phyloP scores from a whole-genome alignment of 1,140 invertebrate genomes.

The Euura saliciscinereae region DNA sequence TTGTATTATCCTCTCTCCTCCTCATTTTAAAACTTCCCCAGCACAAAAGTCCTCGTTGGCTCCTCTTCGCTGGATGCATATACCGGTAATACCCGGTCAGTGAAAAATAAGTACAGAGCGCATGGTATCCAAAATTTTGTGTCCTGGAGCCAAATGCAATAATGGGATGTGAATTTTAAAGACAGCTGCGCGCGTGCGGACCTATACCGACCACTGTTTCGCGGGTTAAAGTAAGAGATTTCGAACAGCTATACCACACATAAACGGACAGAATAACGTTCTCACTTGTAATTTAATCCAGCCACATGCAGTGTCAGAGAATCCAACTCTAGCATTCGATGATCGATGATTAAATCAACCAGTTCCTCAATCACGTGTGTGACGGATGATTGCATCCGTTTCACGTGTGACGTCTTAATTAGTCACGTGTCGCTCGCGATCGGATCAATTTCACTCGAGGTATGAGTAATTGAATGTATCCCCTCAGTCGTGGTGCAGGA shows the following conservation, averaged over 20 bases:
- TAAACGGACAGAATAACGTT: background rate
- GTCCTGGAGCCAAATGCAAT: conserved; percentile 46
- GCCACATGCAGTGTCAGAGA: background rate
- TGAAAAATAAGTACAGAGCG: conserved; percentile 38
- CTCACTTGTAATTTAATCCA: background rate
- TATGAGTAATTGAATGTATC: too few species aligned
- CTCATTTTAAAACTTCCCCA: background rate
- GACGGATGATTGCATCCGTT: background rate
- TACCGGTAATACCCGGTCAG: conserved; percentile 27
- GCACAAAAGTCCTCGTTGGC: background rate
- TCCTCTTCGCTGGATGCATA: background rate
- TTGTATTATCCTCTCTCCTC: too few species aligned
- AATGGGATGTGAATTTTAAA: conserved; percentile 48
- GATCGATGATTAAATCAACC: background rate
- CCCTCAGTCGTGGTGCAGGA: too few species aligned
- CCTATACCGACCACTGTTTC: background rate
- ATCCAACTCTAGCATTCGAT: background rate
- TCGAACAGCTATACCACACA: background rate
- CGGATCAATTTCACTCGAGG: background rate
- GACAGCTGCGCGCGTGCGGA: conserved; percentile 50
- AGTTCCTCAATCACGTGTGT: background rate
- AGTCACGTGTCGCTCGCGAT: background rate
- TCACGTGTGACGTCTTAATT: background rate
- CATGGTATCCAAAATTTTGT: conserved; percentile 39
- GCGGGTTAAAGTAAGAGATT: background rate